Conservation (phyloP, 2,797 vertebrate species). For the Fistularia tabacaria region DNA sequence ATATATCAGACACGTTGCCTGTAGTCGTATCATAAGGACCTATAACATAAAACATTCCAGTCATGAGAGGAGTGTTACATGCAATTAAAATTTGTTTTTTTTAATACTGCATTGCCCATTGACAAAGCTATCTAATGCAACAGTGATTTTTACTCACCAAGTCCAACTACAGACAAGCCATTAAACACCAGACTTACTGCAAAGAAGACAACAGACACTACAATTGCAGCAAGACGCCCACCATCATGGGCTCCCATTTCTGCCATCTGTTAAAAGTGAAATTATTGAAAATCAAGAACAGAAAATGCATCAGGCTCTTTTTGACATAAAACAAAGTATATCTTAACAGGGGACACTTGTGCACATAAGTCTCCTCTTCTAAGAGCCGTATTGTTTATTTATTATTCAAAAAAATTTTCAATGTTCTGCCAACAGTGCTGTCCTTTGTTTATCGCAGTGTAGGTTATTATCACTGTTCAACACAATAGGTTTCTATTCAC, state of each 20-base stretch:
- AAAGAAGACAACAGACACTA: conserved; percentile 44
- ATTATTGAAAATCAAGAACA: background rate
- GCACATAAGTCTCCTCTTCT: no score
- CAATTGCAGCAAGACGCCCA: conserved; percentile 40
- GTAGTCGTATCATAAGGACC: conserved; percentile 58
- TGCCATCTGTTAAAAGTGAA: background rate
- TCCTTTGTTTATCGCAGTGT: no score
- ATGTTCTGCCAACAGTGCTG: no score
- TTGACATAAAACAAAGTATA: background rate
- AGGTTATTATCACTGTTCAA: no score
- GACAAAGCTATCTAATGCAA: no score
- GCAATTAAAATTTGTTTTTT: no score
- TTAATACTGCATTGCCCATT: no score
- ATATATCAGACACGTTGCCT: conserved; percentile 60
- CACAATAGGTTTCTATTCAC: no score
- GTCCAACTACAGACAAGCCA: conserved; percentile 57
- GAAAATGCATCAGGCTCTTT: background rate
- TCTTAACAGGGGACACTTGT: no score
- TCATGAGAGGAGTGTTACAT: no score
- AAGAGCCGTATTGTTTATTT: no score
- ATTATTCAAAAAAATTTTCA: no score
- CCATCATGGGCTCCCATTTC: conserved; percentile 50
- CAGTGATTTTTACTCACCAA: conserved; percentile 35
- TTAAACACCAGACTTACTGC: conserved; percentile 61
- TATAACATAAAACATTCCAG: conserved; percentile 11